phyloP scores from a whole-genome alignment of 1,140 invertebrate species.

The Sycophila sp. region DNA sequence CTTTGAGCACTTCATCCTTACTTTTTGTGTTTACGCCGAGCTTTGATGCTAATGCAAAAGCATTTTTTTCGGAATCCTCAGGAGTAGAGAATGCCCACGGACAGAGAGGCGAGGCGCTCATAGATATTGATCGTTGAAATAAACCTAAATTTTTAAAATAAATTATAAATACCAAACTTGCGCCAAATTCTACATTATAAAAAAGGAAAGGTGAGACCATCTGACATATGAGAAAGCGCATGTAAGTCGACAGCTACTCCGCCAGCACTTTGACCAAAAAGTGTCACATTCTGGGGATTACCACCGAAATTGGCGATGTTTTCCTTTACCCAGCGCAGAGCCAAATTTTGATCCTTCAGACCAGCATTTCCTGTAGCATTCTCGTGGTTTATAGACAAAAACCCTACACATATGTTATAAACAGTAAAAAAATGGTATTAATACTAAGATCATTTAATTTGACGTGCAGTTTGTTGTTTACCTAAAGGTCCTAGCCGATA shows the following conservation, averaged over 20 bases:
- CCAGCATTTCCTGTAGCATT: constrained; percentile 69
- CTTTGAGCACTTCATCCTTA: constrained; percentile 66
- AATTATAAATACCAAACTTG: neutral
- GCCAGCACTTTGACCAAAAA: constrained; percentile 67
- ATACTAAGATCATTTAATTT: too few relatives aligned
- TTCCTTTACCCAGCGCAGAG: constrained; percentile 71
- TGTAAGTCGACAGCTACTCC: constrained; percentile 63
- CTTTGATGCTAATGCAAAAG: constrained; percentile 69
- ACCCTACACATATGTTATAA: constrained; percentile 46
- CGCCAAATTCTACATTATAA: neutral
- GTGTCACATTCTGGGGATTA: constrained; percentile 63
- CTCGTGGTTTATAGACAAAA: constrained; percentile 62
- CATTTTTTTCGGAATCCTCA: constrained; percentile 66
- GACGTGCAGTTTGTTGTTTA: too few relatives aligned
- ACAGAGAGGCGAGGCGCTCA: constrained; percentile 75
- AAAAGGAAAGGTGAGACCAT: constrained; percentile 42
- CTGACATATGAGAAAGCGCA: constrained; percentile 61
- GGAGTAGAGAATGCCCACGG: constrained; percentile 72
- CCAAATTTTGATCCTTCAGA: constrained; percentile 71
- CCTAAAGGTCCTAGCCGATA: constrained; percentile 75
- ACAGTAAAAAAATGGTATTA: too few relatives aligned
- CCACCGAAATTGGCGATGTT: constrained; percentile 72
- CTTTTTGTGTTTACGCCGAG: constrained; percentile 70
- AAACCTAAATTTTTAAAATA: constrained; percentile 62
- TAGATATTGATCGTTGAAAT: constrained; percentile 71